Evolutionary conservation across 2,113 vertebrate species (phyloP), one percentile per base, ranked within the genome.

Genomic region (Pyrgilauda ruficollis): DNA sequence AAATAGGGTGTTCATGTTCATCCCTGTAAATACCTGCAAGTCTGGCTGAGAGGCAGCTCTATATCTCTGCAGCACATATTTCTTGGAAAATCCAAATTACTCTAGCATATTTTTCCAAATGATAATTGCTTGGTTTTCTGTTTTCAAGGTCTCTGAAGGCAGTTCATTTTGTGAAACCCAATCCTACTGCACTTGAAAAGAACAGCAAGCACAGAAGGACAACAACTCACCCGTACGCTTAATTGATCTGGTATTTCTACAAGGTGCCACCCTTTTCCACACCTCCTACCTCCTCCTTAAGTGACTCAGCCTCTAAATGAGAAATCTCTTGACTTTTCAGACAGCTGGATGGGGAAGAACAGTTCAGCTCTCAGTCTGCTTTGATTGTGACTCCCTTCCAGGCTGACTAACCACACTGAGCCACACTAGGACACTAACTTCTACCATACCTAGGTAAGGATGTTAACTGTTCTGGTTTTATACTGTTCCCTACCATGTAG

Each of bases 211-310:
- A 92, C 68, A 39, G 84, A 61, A 95, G 79, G 61, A 33, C 47
- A 87, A 90, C 75, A 91, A 58, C 56, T 95, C 77, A 90, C 95
- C 9, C 19, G 83, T 94, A 87, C 91, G 93, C 96, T 90, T 96
- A 96, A 97, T 96, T 95, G 97, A 98, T 93, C 83, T 96, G 96
- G 97, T 97, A 98, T 98, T 97, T 97, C 91, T 95, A 74, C 73
- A 90, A 97, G 96, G 98, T 98, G 98, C 98, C 99, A 98, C 99
- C 99, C 97, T 96, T 87, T 98, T 98, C 97, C 97, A 98, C 95
- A 98, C 98, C 97, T 97, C 97, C 94, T 93, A 87, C 98, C 98
- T 97, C 98, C 97, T 98, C 98, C 98, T 97, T 94, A 96, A 72
- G 81, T 98, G 98, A 98, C 96, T 98, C 94, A 98, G 96, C 84